Evolutionary conservation across 1,140 invertebrate species (phyloP).

Genomic region (Heliconius eleuchia): DNA sequence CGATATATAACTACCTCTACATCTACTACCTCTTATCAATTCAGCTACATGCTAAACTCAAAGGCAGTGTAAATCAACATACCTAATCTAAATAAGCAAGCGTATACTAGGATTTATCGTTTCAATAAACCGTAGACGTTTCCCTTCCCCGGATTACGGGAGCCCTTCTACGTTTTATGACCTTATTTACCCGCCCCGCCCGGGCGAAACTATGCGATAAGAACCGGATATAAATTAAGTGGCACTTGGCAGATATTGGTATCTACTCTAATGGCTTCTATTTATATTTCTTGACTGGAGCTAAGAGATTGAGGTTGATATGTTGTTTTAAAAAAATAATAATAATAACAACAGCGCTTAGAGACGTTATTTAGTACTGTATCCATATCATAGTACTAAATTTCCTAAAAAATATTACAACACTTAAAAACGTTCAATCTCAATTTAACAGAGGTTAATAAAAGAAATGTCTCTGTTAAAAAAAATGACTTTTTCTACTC

Average conservation of each 20-base stretch:
- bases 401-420: no score
- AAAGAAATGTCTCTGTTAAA: no score
- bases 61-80: constrained; percentile 13
- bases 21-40: not conserved
- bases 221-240: constrained; percentile 38
- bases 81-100: constrained; percentile 29
- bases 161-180: constrained; percentile 40
- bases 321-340: no score
- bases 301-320: no score
- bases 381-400: no score
- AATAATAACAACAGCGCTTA: no score
- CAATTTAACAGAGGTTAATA: no score
- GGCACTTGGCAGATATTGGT: constrained; percentile 13
- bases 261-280: not conserved
- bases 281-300: not conserved
- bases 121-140: constrained; percentile 38
- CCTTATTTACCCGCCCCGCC: constrained; percentile 38
- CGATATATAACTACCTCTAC: no score
- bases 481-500: no score
- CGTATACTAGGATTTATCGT: constrained; percentile 40
- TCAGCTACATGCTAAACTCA: not conserved
- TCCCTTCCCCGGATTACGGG: constrained; percentile 39
- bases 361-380: no score
- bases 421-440: no score
- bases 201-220: constrained; percentile 33